Base-by-base conservation (phyloP, 1,140 invertebrate species). In the Aphidius ervi region DNA sequence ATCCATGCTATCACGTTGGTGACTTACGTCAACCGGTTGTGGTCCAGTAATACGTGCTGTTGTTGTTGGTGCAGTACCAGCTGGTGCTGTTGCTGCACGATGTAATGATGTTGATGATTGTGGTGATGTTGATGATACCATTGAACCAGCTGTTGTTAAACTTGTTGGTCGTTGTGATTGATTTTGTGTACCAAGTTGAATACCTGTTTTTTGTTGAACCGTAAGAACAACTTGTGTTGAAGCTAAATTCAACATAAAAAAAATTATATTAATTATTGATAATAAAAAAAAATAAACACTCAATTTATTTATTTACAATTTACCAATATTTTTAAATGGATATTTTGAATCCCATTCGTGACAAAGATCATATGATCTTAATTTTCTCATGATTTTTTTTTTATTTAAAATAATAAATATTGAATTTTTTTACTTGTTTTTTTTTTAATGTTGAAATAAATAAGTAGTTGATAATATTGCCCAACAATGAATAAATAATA, bases 11-110 rank as follows among this genome's bases (percentile, higher is more conserved):
- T 31, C 23, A 31, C 23, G 23, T 31, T 23, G 40, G 40, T 48
- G 65, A 84, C 84, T 87, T 81, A 95, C 93, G 82, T 94, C 90
- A 68, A 94, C 93, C 63, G 93, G 93, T 68, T 92, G 88, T 5
- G 93, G 93, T 10, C 87, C 91, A 10, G 93, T 95, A 65, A 96
- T 94, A 42, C 85, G 82, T 31, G 23, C 4, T 56, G 84, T 78
- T 42, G 74, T 80, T 48, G 74, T 77, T 6, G 73, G 76, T 46
- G 76, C 67, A 5, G 78, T 74, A 59, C 81, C 68, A 52, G 74
- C 68, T 59, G 81, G 71, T 59, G 78, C 63, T 61, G 76, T 72
- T 55, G 78, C 68, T 48, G 74, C 72, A 45, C 74, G 67, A 49
- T 78, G 75, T 48, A 76, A 66, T 0, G 72, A 77, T 10, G 74